Base-by-base conservation (phyloP, 2,888 invertebrate genomes). In the Scaptomyza caliginosa region DNA sequence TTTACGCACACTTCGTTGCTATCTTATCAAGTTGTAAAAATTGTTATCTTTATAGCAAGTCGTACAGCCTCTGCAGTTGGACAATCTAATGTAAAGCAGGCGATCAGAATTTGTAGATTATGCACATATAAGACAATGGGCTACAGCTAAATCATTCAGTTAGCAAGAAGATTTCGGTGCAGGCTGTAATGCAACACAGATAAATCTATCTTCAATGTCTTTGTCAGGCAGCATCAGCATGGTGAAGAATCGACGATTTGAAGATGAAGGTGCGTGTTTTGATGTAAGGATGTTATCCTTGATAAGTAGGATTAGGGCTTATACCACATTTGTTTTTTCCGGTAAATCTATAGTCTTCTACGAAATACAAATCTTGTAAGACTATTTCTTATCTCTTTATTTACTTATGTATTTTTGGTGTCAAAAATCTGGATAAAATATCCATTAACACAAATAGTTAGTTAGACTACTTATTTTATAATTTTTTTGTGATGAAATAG, bases 231-330 rank as follows among this genome's bases (percentile, higher is more conserved):
- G 32, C n/a, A 58, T 23, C 5, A 52, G 38, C 46, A 82, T 86
- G 67, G 86, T 76, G 19, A 91, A 89, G 65, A 90, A 90, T 86
- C 89, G 90, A 45, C 87, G 91, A 13, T 90, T 75, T 56, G 91
- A 91, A 55, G 73, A 81, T 45, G 74, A 79, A 84, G 90, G 83
- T 74, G 81, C 74, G 78, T 1, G 1, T 23, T 5, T 8, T 0
- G 11, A 16, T 2, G 1, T 16, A 16, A 26, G 7, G 21, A 21
- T 21, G 3, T 2, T 8, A 10, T 40, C 4, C 8, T 13, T 13
- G n/a, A 23, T 24, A 7, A 24, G 24, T 23, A 23, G 23, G 23
- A 4, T 5, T 23, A 4, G 4, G 23, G 4, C 5, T 23, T 8
- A 24, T 8, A 24, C 6, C 6, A 2, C 1, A 24, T 1, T 24